These are phyloP conservation scores for Vidua chalybeata DNA, from an alignment of 2,113 vertebrate species.

Conservation along the genomic window DNA sequence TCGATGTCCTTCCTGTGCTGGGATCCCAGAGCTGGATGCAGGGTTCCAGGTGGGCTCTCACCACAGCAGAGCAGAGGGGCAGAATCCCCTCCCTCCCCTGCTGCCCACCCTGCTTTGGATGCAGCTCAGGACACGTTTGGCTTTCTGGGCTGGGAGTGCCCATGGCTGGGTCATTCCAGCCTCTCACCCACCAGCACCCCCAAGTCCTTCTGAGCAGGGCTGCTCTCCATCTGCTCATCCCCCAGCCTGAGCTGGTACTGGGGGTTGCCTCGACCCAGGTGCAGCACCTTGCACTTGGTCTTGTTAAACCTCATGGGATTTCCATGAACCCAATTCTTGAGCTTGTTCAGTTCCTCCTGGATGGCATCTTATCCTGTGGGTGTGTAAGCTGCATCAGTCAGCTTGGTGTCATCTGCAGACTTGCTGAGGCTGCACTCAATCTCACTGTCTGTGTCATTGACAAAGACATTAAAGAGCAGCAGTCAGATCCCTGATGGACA, in stretches of 20 bases:
- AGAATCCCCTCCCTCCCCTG: not conserved
- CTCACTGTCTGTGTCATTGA: not conserved
- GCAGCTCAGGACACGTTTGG: not conserved
- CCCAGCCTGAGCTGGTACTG: fast-evolving
- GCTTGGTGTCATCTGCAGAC: too few species aligned
- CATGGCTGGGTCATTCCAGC: not conserved
- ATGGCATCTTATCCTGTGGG: not conserved
- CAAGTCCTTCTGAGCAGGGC: fast-evolving
- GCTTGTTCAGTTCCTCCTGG: not conserved
- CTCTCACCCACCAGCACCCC: fast-evolving
- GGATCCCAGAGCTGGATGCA: not conserved
- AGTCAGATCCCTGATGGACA: not conserved
- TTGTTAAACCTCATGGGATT: not conserved
- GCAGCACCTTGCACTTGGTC: not conserved
- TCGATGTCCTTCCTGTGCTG: too few species aligned
- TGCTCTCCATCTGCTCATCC: not conserved
- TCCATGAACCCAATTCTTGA: not conserved
- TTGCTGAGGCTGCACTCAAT: not conserved
- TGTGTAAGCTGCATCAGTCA: not conserved
- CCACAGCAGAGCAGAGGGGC: not conserved
- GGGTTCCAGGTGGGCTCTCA: not conserved
- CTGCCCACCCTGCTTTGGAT: not conserved
- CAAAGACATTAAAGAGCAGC: not conserved
- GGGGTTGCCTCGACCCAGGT: fast-evolving
- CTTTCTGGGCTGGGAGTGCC: not conserved